Conservation (phyloP, 2,888 invertebrate genomes). For the Stenolophus ochropezus region DNA sequence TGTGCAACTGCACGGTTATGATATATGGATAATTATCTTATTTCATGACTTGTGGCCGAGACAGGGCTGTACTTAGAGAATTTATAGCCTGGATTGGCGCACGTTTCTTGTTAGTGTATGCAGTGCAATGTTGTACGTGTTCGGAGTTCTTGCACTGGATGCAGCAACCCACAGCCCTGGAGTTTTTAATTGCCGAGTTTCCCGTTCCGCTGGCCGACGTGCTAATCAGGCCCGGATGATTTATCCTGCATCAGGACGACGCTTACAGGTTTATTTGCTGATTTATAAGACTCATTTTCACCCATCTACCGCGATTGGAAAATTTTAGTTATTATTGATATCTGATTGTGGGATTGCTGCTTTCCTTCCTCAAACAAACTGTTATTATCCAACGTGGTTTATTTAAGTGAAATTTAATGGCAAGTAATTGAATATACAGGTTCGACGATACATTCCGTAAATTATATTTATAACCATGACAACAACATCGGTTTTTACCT, state of each 20-base stretch:
- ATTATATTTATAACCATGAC: no score
- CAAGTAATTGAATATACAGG: no score
- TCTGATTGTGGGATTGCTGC: not conserved
- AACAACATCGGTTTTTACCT: no score
- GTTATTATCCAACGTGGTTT: not conserved
- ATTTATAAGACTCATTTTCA: slow-evolving; percentile 22
- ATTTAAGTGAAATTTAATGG: not conserved
- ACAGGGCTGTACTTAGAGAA: slow-evolving; percentile 57
- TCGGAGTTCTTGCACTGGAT: slow-evolving; percentile 25
- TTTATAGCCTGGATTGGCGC: slow-evolving; percentile 52
- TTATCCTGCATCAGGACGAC: slow-evolving; percentile 16
- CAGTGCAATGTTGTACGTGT: slow-evolving; percentile 39
- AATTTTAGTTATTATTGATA: slow-evolving; percentile 35
- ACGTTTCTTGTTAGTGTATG: slow-evolving; percentile 58
- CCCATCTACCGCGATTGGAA: not conserved
- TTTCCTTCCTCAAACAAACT: not conserved
- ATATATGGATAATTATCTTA: slow-evolving; percentile 61
- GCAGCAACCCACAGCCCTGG: not conserved
- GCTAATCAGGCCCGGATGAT: slow-evolving; percentile 38
- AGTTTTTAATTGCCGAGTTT: slow-evolving; percentile 48
- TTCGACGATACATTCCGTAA: no score
- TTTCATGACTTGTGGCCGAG: slow-evolving; percentile 58
- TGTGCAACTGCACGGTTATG: slow-evolving; percentile 47
- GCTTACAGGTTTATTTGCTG: slow-evolving; percentile 29
- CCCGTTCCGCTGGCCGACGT: not conserved